phyloP scores from a whole-genome alignment of 2,113 vertebrate genomes.

The Amia ocellicauda region DNA sequence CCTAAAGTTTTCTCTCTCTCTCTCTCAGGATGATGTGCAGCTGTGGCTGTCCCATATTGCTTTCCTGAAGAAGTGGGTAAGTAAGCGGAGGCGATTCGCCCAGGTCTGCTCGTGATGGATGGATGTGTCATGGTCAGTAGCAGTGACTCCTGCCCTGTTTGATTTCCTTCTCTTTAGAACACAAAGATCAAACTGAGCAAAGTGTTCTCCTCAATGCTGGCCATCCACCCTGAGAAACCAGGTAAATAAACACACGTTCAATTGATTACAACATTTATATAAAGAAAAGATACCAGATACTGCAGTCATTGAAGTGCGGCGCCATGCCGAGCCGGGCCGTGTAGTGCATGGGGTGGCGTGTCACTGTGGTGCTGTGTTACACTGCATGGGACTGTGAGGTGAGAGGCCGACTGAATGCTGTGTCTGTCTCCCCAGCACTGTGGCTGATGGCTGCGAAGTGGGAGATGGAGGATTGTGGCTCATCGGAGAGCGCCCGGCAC shows the following conservation, averaged over 20 bases:
- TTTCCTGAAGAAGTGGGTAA: constrained; percentile 96
- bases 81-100: no score
- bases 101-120: no score
- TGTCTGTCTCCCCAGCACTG: constrained; percentile 60
- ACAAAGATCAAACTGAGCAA: constrained; percentile 81
- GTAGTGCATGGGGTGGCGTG: neutral
- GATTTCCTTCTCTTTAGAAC: constrained; percentile 58
- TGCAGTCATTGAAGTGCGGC: no score
- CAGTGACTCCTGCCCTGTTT: constrained; percentile 10
- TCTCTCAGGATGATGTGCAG: constrained; percentile 82
- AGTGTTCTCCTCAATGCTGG: constrained; percentile 85
- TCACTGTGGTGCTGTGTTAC: neutral
- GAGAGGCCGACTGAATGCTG: neutral
- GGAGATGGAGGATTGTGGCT: constrained; percentile 87
- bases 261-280: neutral
- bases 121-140: no score
- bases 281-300: no score
- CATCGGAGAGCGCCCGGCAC: constrained; percentile 89
- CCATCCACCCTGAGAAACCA: constrained; percentile 93
- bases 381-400: neutral
- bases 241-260: constrained; percentile 59
- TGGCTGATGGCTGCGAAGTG: constrained; percentile 98
- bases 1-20: constrained; percentile 2
- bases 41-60: constrained; percentile 92
- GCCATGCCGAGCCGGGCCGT: no score